Evolutionary conservation across 2,113 vertebrate species (phyloP).

Genomic region (Australoheros scitulus): DNA sequence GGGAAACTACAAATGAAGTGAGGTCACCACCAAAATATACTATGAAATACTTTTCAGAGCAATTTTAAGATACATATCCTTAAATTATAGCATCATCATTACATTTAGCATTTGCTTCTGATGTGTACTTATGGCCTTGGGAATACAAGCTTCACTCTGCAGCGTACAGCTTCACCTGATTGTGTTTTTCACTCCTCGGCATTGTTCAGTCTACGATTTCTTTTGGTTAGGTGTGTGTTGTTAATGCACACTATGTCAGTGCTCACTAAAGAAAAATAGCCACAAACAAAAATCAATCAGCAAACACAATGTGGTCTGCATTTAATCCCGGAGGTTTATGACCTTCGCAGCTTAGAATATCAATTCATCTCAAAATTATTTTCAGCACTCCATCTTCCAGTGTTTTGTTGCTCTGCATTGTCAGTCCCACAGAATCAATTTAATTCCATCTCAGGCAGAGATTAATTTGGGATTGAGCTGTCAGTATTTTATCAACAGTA

Average conservation of each 20-base stretch:
- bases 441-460: slow-evolving; percentile 23
- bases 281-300: slow-evolving; percentile 61
- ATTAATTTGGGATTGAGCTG: slow-evolving; percentile 21
- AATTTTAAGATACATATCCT: neutral
- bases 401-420: slow-evolving; percentile 34
- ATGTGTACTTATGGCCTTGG: neutral
- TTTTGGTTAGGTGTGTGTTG: slow-evolving; percentile 12
- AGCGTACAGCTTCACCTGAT: slow-evolving; percentile 9
- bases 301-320: slow-evolving; percentile 44
- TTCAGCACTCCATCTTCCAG: slow-evolving; percentile 41
- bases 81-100: neutral
- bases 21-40: neutral
- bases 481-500: neutral
- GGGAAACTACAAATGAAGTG: neutral
- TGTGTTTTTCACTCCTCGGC: slow-evolving; percentile 7
- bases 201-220: slow-evolving; percentile 30
- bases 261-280: slow-evolving; percentile 52
- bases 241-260: slow-evolving; percentile 33
- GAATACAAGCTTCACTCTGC: neutral
- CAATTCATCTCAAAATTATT: slow-evolving; percentile 61
- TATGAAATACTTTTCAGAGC: neutral
- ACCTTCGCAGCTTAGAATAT: slow-evolving; percentile 60
- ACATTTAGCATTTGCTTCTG: neutral
- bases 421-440: slow-evolving; percentile 13
- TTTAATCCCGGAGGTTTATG: slow-evolving; percentile 54